phyloP scores from a whole-genome alignment of 2,797 vertebrate species.

The Rhinichthys osculus region DNA sequence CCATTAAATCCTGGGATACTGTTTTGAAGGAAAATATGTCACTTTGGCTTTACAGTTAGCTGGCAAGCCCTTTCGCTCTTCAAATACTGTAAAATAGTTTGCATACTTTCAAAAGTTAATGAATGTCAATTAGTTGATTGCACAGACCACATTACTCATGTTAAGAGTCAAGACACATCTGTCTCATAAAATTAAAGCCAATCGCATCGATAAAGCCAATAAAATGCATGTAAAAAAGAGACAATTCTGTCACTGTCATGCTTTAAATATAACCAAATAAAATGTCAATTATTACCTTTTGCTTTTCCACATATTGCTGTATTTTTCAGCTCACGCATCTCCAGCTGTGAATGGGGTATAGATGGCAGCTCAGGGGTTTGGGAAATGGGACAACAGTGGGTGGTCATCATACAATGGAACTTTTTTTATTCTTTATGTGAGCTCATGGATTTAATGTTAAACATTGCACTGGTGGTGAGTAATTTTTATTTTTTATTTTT shows the following conservation, averaged over 20 bases:
- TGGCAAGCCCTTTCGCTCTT: background rate
- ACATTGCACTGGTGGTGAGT: background rate
- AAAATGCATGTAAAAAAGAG: background rate
- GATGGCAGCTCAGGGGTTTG: background rate
- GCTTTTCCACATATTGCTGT: background rate
- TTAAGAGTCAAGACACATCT: conserved; percentile 15
- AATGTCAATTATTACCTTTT: background rate
- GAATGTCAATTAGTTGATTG: conserved; percentile 9
- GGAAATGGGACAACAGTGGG: background rate
- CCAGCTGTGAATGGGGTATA: background rate
- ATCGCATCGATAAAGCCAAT: background rate
- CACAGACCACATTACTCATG: background rate
- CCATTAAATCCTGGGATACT: conserved; percentile 64
- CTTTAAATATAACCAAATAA: background rate
- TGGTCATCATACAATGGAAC: background rate
- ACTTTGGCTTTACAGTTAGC: conserved; percentile 69
- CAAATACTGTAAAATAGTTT: background rate
- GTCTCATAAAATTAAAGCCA: background rate
- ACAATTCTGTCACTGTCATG: no score
- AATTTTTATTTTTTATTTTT: background rate
- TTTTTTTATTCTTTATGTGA: background rate
- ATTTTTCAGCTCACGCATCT: background rate
- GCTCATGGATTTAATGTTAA: background rate
- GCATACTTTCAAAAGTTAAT: conserved; percentile 2
- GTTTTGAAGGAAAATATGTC: conserved; percentile 63